Evolutionary conservation across 2,888 invertebrate species (phyloP).

Genomic region (Subacronicta megacephala): DNA sequence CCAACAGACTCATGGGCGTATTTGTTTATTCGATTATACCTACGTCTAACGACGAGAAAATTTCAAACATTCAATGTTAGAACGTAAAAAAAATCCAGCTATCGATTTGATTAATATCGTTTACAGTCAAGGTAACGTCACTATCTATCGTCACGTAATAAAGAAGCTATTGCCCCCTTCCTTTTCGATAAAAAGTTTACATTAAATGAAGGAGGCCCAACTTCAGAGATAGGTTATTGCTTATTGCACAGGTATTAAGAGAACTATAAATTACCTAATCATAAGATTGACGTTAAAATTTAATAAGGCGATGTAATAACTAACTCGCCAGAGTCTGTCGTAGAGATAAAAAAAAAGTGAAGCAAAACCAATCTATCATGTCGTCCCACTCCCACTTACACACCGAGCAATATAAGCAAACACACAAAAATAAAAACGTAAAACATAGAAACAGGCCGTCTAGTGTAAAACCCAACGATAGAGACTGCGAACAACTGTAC

Average conservation of each 20-base stretch:
- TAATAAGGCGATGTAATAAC: constrained; percentile 75
- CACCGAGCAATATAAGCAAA: constrained; percentile 82
- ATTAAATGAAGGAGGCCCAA: constrained; percentile 71
- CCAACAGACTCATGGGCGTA: constrained; percentile 68
- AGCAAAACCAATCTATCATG: constrained; percentile 86
- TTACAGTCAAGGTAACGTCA: constrained; percentile 57
- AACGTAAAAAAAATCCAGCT: constrained; percentile 48
- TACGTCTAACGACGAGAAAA: constrained; percentile 43
- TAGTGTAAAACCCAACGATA: constrained; percentile 89
- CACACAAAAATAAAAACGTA: constrained; percentile 79
- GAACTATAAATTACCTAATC: constrained; percentile 61
- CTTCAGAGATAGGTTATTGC: constrained; percentile 61
- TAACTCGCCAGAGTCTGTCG: constrained; percentile 81
- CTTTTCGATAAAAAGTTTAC: constrained; percentile 74
- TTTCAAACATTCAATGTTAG: constrained; percentile 43
- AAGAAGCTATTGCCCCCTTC: constrained; percentile 74
- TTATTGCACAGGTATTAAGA: too few relatives aligned
- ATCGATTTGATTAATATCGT: constrained; percentile 52
- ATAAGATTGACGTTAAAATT: constrained; percentile 65
- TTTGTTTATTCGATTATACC: constrained; percentile 47
- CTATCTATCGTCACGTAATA: constrained; percentile 57
- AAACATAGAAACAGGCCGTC: constrained; percentile 79
- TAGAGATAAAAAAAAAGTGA: constrained; percentile 78
- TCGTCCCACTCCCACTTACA: constrained; percentile 87
- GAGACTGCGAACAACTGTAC: constrained; percentile 80